Evolutionary conservation across 2,888 invertebrate genomes (phyloP).

Genomic region (Nomada ferruginata): DNA sequence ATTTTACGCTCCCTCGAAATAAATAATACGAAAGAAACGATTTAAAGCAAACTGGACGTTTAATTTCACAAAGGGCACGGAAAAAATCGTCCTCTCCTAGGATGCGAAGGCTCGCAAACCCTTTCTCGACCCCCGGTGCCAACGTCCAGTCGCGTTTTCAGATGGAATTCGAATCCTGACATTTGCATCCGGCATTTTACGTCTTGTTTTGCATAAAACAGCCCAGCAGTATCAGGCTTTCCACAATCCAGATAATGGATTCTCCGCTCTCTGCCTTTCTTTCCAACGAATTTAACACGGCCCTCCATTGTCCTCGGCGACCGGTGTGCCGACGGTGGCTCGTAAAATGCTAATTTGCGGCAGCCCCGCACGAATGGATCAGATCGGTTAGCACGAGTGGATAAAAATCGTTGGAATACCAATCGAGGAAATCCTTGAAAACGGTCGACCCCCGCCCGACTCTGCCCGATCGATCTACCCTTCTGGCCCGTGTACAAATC

Average conservation of each 20-base stretch:
- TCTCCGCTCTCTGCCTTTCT: slow-evolving; percentile 60
- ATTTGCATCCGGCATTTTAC: slow-evolving; percentile 60
- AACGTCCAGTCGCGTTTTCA: slow-evolving; percentile 27
- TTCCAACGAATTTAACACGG: slow-evolving; percentile 68
- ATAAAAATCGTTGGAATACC: slow-evolving; percentile 69
- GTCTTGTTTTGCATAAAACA: slow-evolving; percentile 66
- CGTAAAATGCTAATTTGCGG: slow-evolving; percentile 72
- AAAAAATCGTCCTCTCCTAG: slow-evolving; percentile 20
- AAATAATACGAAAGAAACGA: too few relatives aligned
- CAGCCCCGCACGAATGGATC: slow-evolving; percentile 60
- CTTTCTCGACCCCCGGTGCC: too few relatives aligned
- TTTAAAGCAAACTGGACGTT: neutral
- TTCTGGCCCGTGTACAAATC: slow-evolving; percentile 54
- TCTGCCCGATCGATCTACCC: slow-evolving; percentile 45
- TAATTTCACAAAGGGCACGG: neutral
- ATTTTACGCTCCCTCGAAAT: too few relatives aligned
- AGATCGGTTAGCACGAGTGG: slow-evolving; percentile 64
- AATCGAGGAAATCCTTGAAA: slow-evolving; percentile 68
- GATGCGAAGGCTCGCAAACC: neutral
- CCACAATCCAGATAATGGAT: slow-evolving; percentile 67
- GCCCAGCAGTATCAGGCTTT: slow-evolving; percentile 59
- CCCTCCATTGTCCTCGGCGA: slow-evolving; percentile 63
- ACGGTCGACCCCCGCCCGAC: slow-evolving; percentile 7
- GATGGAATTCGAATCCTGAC: slow-evolving; percentile 49
- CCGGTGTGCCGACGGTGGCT: slow-evolving; percentile 40